These are phyloP conservation scores for Coelinius sp. DNA, from an alignment of 2,888 invertebrate genomes.

Conservation along the genomic window DNA sequence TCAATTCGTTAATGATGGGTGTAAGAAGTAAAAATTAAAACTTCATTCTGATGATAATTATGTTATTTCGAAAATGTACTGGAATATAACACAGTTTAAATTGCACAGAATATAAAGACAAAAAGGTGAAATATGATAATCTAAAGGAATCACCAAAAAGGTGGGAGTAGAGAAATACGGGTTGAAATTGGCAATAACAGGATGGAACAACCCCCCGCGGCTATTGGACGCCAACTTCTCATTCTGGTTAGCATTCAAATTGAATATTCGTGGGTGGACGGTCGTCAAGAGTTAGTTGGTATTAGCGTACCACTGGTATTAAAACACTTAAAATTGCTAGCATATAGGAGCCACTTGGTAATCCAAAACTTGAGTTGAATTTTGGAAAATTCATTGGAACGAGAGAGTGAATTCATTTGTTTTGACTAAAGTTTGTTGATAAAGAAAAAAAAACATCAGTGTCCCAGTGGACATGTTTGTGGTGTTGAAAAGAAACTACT, in stretches of 20 bases:
- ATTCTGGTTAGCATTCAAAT: slow-evolving; percentile 70
- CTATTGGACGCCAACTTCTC: slow-evolving; percentile 61
- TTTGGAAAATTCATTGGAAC: background rate
- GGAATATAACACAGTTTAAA: too few species aligned
- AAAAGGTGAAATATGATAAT: slow-evolving; percentile 64
- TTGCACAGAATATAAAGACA: background rate
- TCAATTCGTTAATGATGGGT: background rate
- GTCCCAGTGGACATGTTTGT: slow-evolving; percentile 42
- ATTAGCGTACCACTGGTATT: slow-evolving; percentile 5
- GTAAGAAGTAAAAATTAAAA: background rate
- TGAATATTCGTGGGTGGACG: slow-evolving; percentile 66
- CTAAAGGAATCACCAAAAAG: slow-evolving; percentile 66
- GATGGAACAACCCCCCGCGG: slow-evolving; percentile 49
- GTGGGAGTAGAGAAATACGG: slow-evolving; percentile 61
- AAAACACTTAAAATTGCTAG: slow-evolving; percentile 21
- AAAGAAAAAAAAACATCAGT: background rate
- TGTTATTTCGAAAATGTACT: too few species aligned
- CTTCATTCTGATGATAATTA: too few species aligned
- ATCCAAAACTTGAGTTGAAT: slow-evolving; percentile 11
- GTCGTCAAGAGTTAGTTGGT: slow-evolving; percentile 66
- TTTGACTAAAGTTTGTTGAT: too few species aligned
- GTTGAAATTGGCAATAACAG: slow-evolving; percentile 68
- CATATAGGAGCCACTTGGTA: slow-evolving; percentile 16
- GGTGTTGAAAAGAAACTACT: slow-evolving; percentile 52
- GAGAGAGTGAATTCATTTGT: background rate